Conservation (phyloP, 2,113 vertebrate genomes). For the Tinamus guttatus region DNA sequence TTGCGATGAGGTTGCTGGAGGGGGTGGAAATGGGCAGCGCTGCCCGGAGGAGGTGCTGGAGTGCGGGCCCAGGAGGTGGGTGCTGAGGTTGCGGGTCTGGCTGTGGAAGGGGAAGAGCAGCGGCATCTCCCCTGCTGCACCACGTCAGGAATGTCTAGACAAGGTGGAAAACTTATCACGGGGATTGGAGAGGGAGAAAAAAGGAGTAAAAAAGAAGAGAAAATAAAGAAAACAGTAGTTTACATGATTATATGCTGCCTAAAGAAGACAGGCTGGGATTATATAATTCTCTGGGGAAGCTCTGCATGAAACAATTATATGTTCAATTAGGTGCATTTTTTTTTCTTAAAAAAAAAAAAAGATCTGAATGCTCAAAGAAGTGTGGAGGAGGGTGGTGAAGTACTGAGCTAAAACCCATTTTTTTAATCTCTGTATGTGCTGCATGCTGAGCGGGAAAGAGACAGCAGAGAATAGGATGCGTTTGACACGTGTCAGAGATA, state of each 20-base stretch:
- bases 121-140: neutral
- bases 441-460: conserved; percentile 17
- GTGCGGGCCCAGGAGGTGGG: neutral
- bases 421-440: conserved; percentile 11
- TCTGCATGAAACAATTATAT: conserved; percentile 29
- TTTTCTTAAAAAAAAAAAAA: neutral
- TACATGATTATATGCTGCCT: conserved; percentile 5
- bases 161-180: conserved; percentile 22
- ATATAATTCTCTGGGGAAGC: conserved; percentile 35
- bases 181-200: neutral
- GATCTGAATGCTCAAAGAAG: conserved; percentile 6
- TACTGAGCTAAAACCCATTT: conserved; percentile 40
- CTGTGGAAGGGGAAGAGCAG: neutral
- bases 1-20: neutral
- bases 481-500: conserved; percentile 64
- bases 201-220: neutral
- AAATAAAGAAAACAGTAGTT: conserved; percentile 1
- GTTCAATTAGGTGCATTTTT: conserved; percentile 34
- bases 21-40: neutral
- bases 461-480: conserved; percentile 38
- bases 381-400: conserved; percentile 46
- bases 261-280: conserved; percentile 36
- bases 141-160: conserved; percentile 39
- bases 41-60: neutral
- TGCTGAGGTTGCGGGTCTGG: neutral